Base-by-base conservation (phyloP, 2,888 invertebrate species). In the Xestia c-nigrum region DNA sequence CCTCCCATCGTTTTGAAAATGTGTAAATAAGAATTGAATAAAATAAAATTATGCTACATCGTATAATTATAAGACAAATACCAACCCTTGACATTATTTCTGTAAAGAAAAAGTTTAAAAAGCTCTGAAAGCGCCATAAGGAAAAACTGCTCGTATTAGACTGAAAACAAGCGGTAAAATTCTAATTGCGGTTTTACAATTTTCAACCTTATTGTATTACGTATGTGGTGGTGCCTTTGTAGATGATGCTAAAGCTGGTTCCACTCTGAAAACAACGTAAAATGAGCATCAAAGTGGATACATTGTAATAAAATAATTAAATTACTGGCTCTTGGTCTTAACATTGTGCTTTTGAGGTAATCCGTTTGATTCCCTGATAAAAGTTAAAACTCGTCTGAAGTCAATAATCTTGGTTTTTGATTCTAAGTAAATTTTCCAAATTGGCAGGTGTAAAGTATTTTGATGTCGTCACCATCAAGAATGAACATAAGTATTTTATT, bases 191-290 rank as follows among this genome's bases (percentile, higher is more conserved):
- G 40, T 73, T 72, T 61, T 40, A 12, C 12, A 43, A 65, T 63
- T 21, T 16, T 57, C 81, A 81, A 79, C 67, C 24, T 14, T 68
- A 81, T 74, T 68, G 63, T 64, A 57, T 74, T 81, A 81, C 57
- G 55, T n/a, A 24, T 68, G 75, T 74, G 57, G 79, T 79, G 59
- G 79, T 79, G 59, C 68, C 64, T 79, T 81, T 81, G 74, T 16
- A 38, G 46, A 52, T 16, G 50, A 19, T 38, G 10, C 14, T 46
- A 40, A 72, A 80, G 46, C 21, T 46, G 31, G 43, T 47, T 52
- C 46, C 6, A n/a, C 57, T 74, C 24, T 14, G 16, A 4, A 43
- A 67, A 67, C 67, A 64, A 81, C 10, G 81, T 64, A 74, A 79
- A 74, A 74, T 68, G 75, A 81, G 14, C 57, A 64, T 68, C 75